Conservation (phyloP, 1,140 invertebrate genomes). For the Ylistrum balloti region DNA sequence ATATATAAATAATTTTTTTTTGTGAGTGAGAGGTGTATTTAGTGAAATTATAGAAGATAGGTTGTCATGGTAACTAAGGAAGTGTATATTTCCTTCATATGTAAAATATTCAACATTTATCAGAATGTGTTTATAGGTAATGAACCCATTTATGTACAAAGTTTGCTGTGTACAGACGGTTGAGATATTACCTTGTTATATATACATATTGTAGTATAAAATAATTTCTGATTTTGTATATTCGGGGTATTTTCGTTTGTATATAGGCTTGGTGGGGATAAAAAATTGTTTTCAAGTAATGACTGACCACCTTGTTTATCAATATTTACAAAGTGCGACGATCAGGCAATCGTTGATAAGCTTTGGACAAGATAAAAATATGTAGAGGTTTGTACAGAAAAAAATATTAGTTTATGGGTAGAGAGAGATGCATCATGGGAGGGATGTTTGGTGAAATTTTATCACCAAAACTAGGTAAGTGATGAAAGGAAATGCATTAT, state of each 20-base stretch:
- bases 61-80: background rate
- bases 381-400: background rate
- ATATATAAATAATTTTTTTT: background rate
- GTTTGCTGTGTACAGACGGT: background rate
- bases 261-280: background rate
- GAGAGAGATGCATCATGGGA: background rate
- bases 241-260: background rate
- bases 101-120: constrained; percentile 20
- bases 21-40: constrained; percentile 27
- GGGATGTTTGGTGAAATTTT: background rate
- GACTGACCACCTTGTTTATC: background rate
- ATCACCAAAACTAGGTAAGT: no score
- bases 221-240: background rate
- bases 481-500: no score
- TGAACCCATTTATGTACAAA: background rate
- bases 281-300: background rate
- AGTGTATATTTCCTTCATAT: background rate
- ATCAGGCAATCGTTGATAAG: no score
- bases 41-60: background rate
- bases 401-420: no score
- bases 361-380: background rate
- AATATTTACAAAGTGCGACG: no score
- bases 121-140: background rate
- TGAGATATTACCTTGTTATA: background rate
- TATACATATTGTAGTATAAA: constrained; percentile 9